Base-by-base conservation (phyloP, 2,797 vertebrate genomes). In the Ceryle rudis region DNA sequence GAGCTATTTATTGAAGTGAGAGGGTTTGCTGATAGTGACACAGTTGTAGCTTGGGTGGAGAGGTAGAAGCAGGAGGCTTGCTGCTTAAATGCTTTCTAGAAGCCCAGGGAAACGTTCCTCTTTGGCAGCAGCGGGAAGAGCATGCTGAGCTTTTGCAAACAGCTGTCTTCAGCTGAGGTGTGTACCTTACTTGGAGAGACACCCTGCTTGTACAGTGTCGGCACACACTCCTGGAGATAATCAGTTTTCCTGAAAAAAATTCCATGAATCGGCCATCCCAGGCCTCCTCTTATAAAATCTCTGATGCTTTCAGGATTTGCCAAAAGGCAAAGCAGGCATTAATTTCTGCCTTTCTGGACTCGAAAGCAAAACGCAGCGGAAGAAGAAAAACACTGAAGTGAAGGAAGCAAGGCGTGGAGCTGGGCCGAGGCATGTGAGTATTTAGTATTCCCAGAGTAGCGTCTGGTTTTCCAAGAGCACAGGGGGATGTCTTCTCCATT, bases 371-470 rank as follows among this genome's bases (percentile, higher is more conserved):
- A 88, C 35, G 1, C 90, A 95, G 69, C 10, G 26, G 67, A 89
- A 96, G 75, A 95, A 96, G 75, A 96, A 94, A 77, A 97, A 94
- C 70, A 89, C 6, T 57, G 95, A 97, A 89, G 51, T 70, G 64
- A 93, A 92, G 37, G 93, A 96, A 90, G 19, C 41, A 49, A 92
- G 16, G 31, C 26, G 44, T 92, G 86, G 88, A 90, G 57, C 55
- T 65, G 93, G 83, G 74, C 33, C 44, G 74, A 85, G 33, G 16
- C 93, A 57, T 90, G 93, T 96, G 78, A 96, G 95, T 96, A 91
- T 90, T 93, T 88, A 57, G 12, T 93, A 61, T 84, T 95, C 83
- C 72, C 74, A 57, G 33, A 77, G 33, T 11, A 80, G 19, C 1
- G 1, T 61, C 49, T 95, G 37, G 16, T 80, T 96, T 87, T 87